These are phyloP conservation scores for Camponotus pennsylvanicus DNA, from an alignment of 1,140 invertebrate species.

Conservation along the genomic window DNA sequence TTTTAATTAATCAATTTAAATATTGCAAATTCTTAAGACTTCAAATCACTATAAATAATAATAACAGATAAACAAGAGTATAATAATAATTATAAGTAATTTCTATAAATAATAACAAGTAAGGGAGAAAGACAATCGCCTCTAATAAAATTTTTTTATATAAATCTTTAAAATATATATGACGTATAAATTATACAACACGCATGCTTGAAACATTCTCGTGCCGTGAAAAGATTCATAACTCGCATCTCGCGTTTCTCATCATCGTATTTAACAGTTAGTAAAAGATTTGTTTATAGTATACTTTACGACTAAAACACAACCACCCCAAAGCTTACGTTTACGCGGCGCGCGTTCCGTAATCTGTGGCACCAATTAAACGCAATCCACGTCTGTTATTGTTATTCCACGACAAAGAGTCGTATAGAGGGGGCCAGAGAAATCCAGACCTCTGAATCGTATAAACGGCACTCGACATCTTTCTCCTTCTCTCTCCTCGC, in stretches of 20 bases:
- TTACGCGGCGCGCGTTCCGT: constrained; percentile 9
- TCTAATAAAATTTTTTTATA: no score
- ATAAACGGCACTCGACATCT: constrained; percentile 33
- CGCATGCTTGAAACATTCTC: neutral
- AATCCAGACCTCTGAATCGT: constrained; percentile 19
- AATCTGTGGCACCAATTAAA: constrained; percentile 68
- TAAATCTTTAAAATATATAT: no score
- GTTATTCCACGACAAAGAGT: constrained; percentile 55
- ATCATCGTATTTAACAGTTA: neutral
- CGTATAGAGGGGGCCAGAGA: constrained; percentile 5
- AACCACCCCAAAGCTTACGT: neutral
- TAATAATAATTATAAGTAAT: no score
- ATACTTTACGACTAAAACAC: constrained; percentile 13
- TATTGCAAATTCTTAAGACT: no score
- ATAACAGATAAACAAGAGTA: no score
- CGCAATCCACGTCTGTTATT: constrained; percentile 59
- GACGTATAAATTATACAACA: neutral
- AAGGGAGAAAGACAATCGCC: no score
- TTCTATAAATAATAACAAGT: no score
- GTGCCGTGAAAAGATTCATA: neutral
- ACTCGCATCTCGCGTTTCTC: neutral
- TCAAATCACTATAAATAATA: no score
- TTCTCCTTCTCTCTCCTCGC: constrained; percentile 22
- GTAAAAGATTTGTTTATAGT: constrained; percentile 3
- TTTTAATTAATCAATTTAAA: no score